A percentile compares a stretch with the other conserved stretches of the same genome.
phyloP scores from a whole-genome alignment of 92 coral and sea anemone species.

The Palythoa heliodiscus region DNA sequence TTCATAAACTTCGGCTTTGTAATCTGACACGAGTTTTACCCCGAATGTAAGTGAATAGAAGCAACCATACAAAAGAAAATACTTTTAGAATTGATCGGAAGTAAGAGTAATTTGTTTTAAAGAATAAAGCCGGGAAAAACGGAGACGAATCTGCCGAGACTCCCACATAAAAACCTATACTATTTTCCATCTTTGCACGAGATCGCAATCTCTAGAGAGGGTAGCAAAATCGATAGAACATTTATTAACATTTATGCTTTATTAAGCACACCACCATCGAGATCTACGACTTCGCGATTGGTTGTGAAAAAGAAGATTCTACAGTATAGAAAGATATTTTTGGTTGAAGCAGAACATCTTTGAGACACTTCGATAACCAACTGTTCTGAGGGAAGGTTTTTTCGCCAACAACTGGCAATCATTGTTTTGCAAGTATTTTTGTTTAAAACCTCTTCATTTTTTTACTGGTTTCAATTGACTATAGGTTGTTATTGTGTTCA shows the following conservation, averaged over 20 bases:
- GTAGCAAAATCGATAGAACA: constrained; percentile 2
- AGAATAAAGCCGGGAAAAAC: constrained; percentile 5
- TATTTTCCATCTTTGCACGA: background rate
- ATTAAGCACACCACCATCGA: background rate
- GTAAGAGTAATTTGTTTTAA: background rate
- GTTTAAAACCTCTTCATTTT: constrained; percentile 14
- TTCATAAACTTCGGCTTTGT: background rate
- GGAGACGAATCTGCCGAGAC: constrained; percentile 8
- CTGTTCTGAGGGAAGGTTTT: background rate
- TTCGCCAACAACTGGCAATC: constrained; percentile 8
- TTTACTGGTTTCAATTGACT: background rate
- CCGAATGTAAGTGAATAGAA: background rate
- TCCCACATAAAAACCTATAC: constrained; percentile 18
- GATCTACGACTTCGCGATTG: background rate
- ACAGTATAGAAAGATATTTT: background rate
- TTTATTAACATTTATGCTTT: constrained; percentile 1
- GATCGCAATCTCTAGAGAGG: constrained; percentile 11
- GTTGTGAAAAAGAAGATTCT: background rate
- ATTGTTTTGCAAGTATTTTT: constrained; percentile 18
- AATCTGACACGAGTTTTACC: background rate
- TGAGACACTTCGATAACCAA: background rate
- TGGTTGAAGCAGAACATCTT: background rate
- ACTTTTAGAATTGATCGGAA: background rate
- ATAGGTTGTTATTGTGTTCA: constrained; percentile 6
- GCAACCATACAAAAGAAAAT: background rate